Evolutionary conservation across 2,888 invertebrate genomes (phyloP), one percentile per base, ranked within the genome.

Genomic region (Julus scanicus): DNA sequence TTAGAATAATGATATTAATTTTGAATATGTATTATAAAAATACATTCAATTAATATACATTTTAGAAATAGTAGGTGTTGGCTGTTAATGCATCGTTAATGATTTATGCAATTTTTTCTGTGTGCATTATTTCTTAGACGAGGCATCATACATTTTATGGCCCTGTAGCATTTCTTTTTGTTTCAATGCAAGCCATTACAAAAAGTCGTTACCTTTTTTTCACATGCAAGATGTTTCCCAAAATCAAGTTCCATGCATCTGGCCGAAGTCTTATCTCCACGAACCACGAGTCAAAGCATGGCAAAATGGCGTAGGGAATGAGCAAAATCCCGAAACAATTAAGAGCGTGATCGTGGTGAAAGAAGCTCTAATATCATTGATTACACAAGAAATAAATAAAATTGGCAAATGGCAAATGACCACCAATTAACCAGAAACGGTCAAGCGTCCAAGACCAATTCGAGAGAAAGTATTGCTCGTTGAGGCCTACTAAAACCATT

Each of bases 301-400:
- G n/a, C 63, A 63, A 63, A 63, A 63, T 63, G 63, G 63, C 63
- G 63, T 63, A 3, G 63, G n/a, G 20, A 63, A 63, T n/a, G 63
- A 63, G 63, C 63, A n/a, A n/a, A 63, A 63, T 63, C 63, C 63
- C 63, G 63, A 63, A 20, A 63, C 63, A 63, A 63, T 63, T 63
- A 63, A 20, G 63, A 63, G 63, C 63, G 63, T 63, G 63, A 63
- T 63, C 63, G 63, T 63, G 63, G 63, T 63, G 63, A 63, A 63
- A 63, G 63, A 17, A 63, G 63, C 63, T 63, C 63, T 63, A 63
- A 63, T 17, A 63, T 63, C 63, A 63, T 4, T 63, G 63, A 63
- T 63, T 63, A 63, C 63, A 63, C 63, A 53, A 53, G 13, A 53
- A 53, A 53, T 53, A 63, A 63, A 63, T 63, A 63, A 63, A 63